A percentile compares a stretch with the other conserved stretches of the same genome.
Conservation (phyloP, 2,797 vertebrate species). For the Hoplostethus atlanticus region DNA sequence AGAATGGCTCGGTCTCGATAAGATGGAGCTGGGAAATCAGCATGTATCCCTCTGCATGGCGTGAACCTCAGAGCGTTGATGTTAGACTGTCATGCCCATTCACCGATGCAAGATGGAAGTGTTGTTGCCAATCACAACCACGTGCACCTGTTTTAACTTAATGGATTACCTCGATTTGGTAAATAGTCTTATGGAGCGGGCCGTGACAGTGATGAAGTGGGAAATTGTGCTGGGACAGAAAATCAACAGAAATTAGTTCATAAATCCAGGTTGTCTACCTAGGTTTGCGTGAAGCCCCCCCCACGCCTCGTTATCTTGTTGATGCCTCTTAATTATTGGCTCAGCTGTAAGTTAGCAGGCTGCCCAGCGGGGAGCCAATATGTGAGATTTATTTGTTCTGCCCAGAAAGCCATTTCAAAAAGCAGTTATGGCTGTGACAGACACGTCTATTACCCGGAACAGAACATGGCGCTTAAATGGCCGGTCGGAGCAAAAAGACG, state of each 20-base stretch:
- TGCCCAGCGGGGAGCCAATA: constrained; percentile 12
- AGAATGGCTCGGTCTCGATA: too few relatives aligned
- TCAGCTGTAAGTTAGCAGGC: constrained; percentile 21
- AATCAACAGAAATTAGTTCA: constrained; percentile 3
- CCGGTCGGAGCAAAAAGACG: too few relatives aligned
- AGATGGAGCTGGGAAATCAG: too few relatives aligned
- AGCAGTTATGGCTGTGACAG: constrained; percentile 4
- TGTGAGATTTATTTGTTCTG: constrained; percentile 19
- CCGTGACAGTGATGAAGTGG: constrained; percentile 2
- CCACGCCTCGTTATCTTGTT: neutral
- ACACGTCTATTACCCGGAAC: constrained; percentile 20
- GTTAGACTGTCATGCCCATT: too few relatives aligned
- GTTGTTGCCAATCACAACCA: neutral
- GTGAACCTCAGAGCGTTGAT: too few relatives aligned
- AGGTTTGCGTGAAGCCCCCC: too few relatives aligned
- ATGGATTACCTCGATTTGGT: too few relatives aligned
- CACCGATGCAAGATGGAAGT: too few relatives aligned
- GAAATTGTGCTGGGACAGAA: neutral
- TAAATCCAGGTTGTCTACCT: constrained; percentile 14
- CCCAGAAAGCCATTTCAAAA: constrained; percentile 17
- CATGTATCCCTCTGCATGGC: too few relatives aligned
- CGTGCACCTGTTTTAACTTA: neutral
- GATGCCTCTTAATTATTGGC: constrained; percentile 22
- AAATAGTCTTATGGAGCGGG: too few relatives aligned
- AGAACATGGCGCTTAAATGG: neutral